These are phyloP conservation scores for Origma solitaria DNA, from an alignment of 2,113 vertebrate species.

Conservation along the genomic window DNA sequence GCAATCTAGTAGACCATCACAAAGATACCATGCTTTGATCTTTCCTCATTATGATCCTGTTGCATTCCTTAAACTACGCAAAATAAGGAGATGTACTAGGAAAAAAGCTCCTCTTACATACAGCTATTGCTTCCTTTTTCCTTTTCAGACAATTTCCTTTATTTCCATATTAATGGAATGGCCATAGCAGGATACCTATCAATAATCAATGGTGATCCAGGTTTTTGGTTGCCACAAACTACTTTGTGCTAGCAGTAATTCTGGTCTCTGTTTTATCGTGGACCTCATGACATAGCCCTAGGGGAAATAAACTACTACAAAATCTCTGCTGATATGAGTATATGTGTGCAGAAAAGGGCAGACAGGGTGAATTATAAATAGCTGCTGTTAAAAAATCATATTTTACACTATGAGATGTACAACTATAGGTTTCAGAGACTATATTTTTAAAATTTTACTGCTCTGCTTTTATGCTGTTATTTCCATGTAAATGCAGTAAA, in stretches of 20 bases:
- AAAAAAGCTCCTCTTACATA: neutral
- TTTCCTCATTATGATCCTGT: neutral
- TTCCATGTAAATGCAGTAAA: conserved; percentile 1
- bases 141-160: neutral
- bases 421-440: neutral
- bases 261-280: neutral
- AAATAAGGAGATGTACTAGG: neutral
- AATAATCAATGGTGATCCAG: neutral
- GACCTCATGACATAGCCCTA: neutral
- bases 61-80: neutral
- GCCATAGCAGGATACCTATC: neutral
- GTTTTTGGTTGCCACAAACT: neutral
- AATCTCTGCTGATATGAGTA: neutral
- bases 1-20: neutral
- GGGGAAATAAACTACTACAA: neutral
- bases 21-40: neutral
- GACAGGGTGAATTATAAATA: neutral
- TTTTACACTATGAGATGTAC: neutral
- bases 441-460: neutral
- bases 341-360: neutral
- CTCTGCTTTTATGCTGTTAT: neutral
- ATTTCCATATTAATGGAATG: neutral
- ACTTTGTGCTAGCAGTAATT: neutral
- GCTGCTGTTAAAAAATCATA: neutral
- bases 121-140: neutral